These are phyloP conservation scores for Aleiodes testaceus DNA, from an alignment of 2,888 invertebrate species.

Conservation along the genomic window DNA sequence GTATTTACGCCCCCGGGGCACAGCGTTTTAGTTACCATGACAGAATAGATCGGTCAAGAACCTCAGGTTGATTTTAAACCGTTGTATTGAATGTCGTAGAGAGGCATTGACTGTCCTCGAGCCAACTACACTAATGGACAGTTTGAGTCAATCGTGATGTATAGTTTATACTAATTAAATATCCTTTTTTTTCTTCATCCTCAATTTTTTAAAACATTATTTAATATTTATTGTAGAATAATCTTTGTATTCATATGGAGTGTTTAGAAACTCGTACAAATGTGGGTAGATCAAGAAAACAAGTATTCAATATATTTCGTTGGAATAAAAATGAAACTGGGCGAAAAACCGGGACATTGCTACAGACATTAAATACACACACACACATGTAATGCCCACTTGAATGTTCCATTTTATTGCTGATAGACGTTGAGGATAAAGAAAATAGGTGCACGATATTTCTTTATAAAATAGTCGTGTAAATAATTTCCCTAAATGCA, in stretches of 20 bases:
- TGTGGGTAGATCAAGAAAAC: conserved; percentile 30
- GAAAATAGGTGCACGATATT: conserved; percentile 38
- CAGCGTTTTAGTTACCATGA: conserved; percentile 12
- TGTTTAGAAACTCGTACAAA: conserved; percentile 9
- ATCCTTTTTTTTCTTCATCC: conserved; percentile 5
- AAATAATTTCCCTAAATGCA: too few relatives aligned
- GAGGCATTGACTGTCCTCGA: conserved; percentile 13
- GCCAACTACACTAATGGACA: conserved; percentile 28
- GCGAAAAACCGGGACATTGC: conserved; percentile 28
- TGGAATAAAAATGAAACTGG: conserved; percentile 9
- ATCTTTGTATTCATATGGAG: background rate
- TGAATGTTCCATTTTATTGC: conserved; percentile 34
- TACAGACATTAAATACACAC: background rate
- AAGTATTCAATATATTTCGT: conserved; percentile 24
- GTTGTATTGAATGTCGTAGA: conserved; percentile 8
- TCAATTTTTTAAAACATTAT: background rate
- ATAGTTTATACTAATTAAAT: conserved; percentile 11
- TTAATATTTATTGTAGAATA: too few relatives aligned
- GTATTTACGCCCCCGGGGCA: conserved; percentile 6
- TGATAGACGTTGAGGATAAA: conserved; percentile 38
- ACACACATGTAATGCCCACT: conserved; percentile 21
- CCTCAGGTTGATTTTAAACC: background rate
- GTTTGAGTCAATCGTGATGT: conserved; percentile 17
- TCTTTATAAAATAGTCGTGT: too few relatives aligned
- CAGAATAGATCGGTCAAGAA: conserved; percentile 23